Conservation (phyloP, 1,140 invertebrate genomes). For the Caenorhabditis tropicalis region DNA sequence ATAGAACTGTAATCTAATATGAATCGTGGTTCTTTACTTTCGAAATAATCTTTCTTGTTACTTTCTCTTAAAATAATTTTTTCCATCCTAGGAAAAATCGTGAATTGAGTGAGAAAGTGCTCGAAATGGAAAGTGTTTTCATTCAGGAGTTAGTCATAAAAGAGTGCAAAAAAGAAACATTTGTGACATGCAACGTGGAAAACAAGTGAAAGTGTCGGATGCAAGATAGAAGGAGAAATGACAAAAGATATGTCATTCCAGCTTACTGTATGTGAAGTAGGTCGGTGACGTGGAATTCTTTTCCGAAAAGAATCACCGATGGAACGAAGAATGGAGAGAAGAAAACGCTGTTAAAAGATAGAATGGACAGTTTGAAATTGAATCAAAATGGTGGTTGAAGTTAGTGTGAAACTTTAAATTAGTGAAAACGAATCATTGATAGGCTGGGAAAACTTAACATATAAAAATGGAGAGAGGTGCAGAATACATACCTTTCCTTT, state of each 20-base stretch:
- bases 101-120: no score
- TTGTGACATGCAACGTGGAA: background rate
- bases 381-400: no score
- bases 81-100: no score
- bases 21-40: no score
- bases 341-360: constrained; percentile 26
- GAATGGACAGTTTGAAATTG: background rate
- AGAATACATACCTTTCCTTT: constrained; percentile 24
- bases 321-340: constrained; percentile 4
- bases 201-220: background rate
- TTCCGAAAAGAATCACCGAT: background rate
- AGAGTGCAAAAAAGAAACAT: background rate
- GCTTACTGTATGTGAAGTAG: background rate
- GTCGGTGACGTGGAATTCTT: background rate
- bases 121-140: no score
- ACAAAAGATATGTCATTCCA: background rate
- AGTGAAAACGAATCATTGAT: background rate
- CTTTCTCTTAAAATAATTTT: no score
- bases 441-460: background rate
- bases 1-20: no score
- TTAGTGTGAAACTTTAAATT: background rate
- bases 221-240: background rate
- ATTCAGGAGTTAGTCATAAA: background rate
- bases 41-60: no score
- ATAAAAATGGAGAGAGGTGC: background rate